phyloP scores from a whole-genome alignment of 2,888 invertebrate genomes.

The Apeira syringaria region DNA sequence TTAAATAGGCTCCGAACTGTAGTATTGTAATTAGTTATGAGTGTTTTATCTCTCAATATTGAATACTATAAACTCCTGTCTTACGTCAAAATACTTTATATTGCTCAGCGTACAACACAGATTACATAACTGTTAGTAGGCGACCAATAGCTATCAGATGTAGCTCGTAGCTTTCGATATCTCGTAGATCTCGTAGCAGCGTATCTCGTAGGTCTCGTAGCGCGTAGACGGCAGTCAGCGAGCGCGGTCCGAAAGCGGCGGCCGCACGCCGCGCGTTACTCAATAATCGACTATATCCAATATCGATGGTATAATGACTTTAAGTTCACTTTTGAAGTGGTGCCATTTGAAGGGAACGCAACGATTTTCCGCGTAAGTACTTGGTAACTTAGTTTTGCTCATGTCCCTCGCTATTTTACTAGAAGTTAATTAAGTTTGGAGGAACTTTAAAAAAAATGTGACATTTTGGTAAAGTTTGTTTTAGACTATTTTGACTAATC shows the following conservation, averaged over 20 bases:
- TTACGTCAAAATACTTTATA: no score
- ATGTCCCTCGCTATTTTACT: not conserved
- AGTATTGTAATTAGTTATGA: no score
- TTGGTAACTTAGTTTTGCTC: not conserved
- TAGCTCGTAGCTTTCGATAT: constrained; percentile 29
- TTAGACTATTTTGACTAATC: no score
- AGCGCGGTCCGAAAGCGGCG: constrained; percentile 65
- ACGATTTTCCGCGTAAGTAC: constrained; percentile 21
- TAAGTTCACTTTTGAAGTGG: constrained; percentile 38
- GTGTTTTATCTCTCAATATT: no score
- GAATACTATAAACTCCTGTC: no score
- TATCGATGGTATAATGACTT: constrained; percentile 15
- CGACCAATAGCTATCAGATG: not conserved
- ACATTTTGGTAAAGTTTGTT: no score
- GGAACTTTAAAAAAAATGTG: no score
- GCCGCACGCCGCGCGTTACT: constrained; percentile 55
- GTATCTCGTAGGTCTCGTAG: constrained; percentile 53
- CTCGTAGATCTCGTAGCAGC: constrained; percentile 26
- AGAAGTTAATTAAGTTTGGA: not conserved
- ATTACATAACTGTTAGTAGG: no score
- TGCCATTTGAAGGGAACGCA: constrained; percentile 30
- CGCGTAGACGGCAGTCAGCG: constrained; percentile 59
- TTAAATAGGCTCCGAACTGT: no score
- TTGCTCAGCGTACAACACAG: no score
- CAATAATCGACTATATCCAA: constrained; percentile 27